A percentile compares a stretch with the other conserved stretches of the same genome.
Conservation (phyloP, 2,797 vertebrate genomes). For the Sebastes iracundus region DNA sequence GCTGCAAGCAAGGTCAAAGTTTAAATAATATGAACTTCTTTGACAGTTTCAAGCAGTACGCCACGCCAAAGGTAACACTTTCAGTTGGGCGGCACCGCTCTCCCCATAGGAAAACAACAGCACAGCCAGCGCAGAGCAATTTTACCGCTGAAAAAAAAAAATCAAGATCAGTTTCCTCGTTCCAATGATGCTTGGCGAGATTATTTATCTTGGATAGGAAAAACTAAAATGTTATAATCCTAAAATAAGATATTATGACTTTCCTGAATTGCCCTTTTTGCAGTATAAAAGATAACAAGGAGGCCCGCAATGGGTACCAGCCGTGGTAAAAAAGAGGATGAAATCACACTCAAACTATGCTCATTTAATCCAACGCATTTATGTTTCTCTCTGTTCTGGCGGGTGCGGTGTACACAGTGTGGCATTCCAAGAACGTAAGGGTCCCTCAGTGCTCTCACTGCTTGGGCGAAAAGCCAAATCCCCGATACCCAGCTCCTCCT, state of each 20-base stretch:
- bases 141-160: background rate
- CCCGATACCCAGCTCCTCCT: conserved; percentile 2
- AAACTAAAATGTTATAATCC: background rate
- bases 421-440: conserved; percentile 33
- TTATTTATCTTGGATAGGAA: background rate
- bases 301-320: background rate
- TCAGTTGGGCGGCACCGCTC: too few species aligned
- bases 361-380: conserved; percentile 12
- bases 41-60: too few species aligned
- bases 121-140: too few species aligned
- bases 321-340: background rate
- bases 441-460: conserved; percentile 31
- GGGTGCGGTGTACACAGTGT: background rate
- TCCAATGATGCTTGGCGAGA: background rate
- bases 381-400: conserved; percentile 12
- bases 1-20: too few species aligned
- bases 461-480: conserved; percentile 38
- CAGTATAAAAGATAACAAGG: conserved; percentile 24
- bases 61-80: too few species aligned
- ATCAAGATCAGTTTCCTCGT: background rate
- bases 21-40: too few species aligned
- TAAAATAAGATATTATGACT: background rate
- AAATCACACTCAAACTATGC: conserved; percentile 50
- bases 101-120: too few species aligned
- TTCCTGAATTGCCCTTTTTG: background rate